These are phyloP conservation scores for Prinia subflava DNA, from an alignment of 2,113 vertebrate species.

Conservation along the genomic window DNA sequence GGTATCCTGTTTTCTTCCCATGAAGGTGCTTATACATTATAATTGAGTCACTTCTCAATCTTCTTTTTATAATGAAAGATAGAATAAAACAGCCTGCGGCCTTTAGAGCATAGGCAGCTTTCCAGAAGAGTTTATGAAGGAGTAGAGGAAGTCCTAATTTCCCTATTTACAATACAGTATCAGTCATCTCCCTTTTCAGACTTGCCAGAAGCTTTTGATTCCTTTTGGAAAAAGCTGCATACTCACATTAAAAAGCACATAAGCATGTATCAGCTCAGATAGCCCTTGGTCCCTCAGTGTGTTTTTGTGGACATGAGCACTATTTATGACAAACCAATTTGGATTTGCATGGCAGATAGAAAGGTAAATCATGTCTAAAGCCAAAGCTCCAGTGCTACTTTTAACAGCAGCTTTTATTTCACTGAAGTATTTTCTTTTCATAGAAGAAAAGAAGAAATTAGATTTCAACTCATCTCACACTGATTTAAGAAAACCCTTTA, in stretches of 20 bases:
- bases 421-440: background rate
- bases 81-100: slow-evolving; percentile 6
- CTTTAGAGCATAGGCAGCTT: slow-evolving; percentile 5
- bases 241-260: background rate
- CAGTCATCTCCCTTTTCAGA: background rate
- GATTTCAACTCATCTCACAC: background rate
- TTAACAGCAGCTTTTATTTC: background rate
- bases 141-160: slow-evolving; percentile 20
- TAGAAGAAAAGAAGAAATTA: background rate
- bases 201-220: slow-evolving; percentile 4
- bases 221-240: background rate
- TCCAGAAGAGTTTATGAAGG: slow-evolving; percentile 25
- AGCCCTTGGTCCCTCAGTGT: background rate
- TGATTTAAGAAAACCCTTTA: background rate
- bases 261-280: background rate
- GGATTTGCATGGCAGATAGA: background rate
- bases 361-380: background rate
- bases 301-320: background rate
- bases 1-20: background rate
- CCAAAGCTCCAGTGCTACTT: background rate
- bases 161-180: background rate
- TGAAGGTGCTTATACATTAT: background rate
- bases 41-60: slow-evolving; percentile 31
- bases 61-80: slow-evolving; percentile 24
- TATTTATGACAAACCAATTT: background rate